Evolutionary conservation across 2,113 vertebrate species (phyloP), one percentile per base, ranked within the genome.

Genomic region (Periophthalmodon schlosseri): DNA sequence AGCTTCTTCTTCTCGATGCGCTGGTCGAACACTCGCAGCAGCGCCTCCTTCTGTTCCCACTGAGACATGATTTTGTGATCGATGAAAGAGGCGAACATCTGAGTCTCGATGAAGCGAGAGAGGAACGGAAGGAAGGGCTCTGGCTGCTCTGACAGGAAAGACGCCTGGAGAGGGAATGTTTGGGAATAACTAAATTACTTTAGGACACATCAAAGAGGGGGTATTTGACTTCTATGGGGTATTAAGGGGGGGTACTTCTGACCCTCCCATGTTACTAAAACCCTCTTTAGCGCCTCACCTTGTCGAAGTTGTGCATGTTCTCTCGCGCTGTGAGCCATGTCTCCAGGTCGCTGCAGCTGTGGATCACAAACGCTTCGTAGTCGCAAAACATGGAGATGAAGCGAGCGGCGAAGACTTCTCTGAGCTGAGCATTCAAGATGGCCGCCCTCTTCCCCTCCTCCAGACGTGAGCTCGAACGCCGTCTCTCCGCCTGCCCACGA

Each of bases 291-390:
- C 5, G 5, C 5, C 54, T 58, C 3, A 98, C 96, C 95, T 98
- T 97, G 91, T 98, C 96, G 36, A 98, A 98, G 91, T 97, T 98
- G 69, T 97, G 96, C 96, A 97, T 97, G 88, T 96, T 96, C 72
- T 98, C 96, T 47, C 96, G 92, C 91, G 95, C 96, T 67, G 95
- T 96, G 70, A 97, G 94, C 96, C 96, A 97, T 0, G 96, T 94
- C 71, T 98, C 95, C 91, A 97, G 89, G 80, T 97, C 95, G 0
- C 94, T 94, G 3, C 96, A 94, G 0, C 95, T 94, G 83, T 96
- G 96, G 75, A 98, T 97, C 86, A 98, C 96, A 2, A 98, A 98
- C 0, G 96, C 95, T 83, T 98, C 96, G 0, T 97, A 98, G 85
- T 98, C 96, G 0, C 95, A 92, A 0, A 98, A 97, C 95, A 98